Conservation (phyloP, 2,888 invertebrate genomes). For the Pristionchus entomophagus region DNA sequence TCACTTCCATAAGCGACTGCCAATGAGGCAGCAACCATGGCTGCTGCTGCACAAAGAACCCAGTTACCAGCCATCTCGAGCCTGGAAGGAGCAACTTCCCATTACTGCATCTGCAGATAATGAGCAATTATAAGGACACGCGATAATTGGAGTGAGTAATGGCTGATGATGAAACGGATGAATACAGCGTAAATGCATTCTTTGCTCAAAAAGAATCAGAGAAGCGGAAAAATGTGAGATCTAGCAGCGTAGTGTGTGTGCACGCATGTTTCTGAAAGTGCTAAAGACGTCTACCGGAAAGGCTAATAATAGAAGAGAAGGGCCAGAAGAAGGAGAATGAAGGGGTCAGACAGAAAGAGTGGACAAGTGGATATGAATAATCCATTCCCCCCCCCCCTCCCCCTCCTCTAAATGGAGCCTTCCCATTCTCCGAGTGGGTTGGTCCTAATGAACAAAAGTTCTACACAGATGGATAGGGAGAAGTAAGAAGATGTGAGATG, state of each 20-base stretch:
- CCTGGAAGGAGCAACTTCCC: not conserved
- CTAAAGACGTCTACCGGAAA: not conserved
- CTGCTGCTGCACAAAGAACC: slow-evolving; percentile 1
- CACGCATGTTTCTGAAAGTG: not conserved
- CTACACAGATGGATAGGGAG: not conserved
- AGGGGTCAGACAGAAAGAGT: not conserved
- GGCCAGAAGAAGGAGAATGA: not conserved
- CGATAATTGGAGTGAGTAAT: too few relatives aligned
- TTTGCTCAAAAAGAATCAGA: too few relatives aligned
- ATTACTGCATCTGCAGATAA: too few relatives aligned
- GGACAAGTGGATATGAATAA: slow-evolving; percentile 12
- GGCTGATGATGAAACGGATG: not conserved
- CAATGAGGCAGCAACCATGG: not conserved
- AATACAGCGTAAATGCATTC: too few relatives aligned
- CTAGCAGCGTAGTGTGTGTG: not conserved
- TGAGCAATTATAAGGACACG: too few relatives aligned
- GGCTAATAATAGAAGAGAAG: not conserved
- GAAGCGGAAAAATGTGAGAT: not conserved
- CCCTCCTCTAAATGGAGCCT: not conserved
- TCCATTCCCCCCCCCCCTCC: not conserved
- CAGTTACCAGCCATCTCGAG: not conserved
- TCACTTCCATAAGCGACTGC: not conserved
- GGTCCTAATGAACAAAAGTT: slow-evolving; percentile 37
- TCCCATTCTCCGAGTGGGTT: not conserved
- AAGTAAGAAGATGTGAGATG: not conserved